Evolutionary conservation across 1,140 invertebrate genomes (phyloP), one percentile per base, ranked within the genome.

Genomic region (Drosophila ficusphila): DNA sequence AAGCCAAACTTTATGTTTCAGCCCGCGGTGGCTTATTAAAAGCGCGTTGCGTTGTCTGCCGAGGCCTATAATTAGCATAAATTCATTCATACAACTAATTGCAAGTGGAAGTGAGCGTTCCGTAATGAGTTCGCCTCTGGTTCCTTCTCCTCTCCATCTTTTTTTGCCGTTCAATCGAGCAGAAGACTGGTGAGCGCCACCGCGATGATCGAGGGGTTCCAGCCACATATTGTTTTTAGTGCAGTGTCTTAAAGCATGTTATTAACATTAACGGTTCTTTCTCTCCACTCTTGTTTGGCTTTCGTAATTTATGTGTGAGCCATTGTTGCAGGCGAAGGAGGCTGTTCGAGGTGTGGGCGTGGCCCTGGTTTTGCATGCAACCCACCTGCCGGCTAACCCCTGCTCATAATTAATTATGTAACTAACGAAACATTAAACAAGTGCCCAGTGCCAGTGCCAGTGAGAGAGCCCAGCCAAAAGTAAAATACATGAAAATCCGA

Each of bases 11-110:
- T 48, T n/a, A 44, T 18, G 49, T 49, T 27, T 39, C 57, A 0
- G 53, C 34, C 33, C 21, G 29, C 18, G 54, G 56, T 53, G 46
- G 68, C 76, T 77, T 85, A 85, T 85, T 86, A 86, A 76, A 85
- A 86, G 81, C 81, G 82, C 83, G 81, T 85, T 85, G 82, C 83
- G 81, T 86, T 83, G 74, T 52, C 70, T 49, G 71, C 58, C 58
- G 57, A 65, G 52, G 68, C 57, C 81, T 81, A 76, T 85, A 86
- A 85, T 86, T 85, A 85, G 76, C 81, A 85, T 85, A 85, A 85
- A 85, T 86, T 85, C 76, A 85, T 85, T 85, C 81, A 86, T 76
- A 86, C 72, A 58, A 86, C 81, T 85, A 85, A 85, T 85, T 85
- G 81, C 82, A 74, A 73, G 72, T 86, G 81, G 81, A 85, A 85